phyloP scores from a whole-genome alignment of 37 sponge, comb jelly and placozoan genomes.

The Mnemiopsis leidyi region DNA sequence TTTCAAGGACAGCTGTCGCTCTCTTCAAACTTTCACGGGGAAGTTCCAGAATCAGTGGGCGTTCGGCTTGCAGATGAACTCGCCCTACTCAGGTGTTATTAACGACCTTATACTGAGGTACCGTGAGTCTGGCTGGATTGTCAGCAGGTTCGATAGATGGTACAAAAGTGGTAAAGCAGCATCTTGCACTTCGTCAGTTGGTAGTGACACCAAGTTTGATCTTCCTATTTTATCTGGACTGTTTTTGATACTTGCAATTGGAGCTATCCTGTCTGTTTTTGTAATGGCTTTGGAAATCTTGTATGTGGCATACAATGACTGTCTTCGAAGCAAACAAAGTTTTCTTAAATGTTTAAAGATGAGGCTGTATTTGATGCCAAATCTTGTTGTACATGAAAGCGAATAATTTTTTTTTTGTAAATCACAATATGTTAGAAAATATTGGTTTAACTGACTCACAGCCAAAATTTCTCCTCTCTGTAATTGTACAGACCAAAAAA shows the following conservation, averaged over 20 bases:
- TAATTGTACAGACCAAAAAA: too few relatives aligned
- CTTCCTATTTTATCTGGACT: neutral
- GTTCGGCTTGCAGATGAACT: neutral
- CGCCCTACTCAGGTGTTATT: neutral
- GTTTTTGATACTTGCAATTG: neutral
- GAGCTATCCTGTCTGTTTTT: neutral
- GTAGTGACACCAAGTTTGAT: neutral
- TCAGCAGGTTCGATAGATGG: neutral
- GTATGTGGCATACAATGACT: too few relatives aligned
- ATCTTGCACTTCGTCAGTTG: neutral
- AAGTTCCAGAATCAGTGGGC: constrained; percentile 20
- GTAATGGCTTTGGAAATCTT: neutral
- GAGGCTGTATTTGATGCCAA: too few relatives aligned
- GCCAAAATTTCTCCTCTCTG: too few relatives aligned
- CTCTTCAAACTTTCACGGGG: neutral
- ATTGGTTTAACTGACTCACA: too few relatives aligned
- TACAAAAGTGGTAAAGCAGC: neutral
- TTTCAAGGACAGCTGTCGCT: neutral
- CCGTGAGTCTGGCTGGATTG: neutral
- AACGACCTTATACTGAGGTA: neutral
- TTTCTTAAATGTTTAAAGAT: too few relatives aligned
- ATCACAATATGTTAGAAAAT: too few relatives aligned
- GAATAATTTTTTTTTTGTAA: too few relatives aligned
- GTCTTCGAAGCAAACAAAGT: too few relatives aligned
- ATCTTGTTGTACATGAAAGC: too few relatives aligned